Conservation (phyloP, 2,888 invertebrate genomes). For the Stramonita haemastoma region DNA sequence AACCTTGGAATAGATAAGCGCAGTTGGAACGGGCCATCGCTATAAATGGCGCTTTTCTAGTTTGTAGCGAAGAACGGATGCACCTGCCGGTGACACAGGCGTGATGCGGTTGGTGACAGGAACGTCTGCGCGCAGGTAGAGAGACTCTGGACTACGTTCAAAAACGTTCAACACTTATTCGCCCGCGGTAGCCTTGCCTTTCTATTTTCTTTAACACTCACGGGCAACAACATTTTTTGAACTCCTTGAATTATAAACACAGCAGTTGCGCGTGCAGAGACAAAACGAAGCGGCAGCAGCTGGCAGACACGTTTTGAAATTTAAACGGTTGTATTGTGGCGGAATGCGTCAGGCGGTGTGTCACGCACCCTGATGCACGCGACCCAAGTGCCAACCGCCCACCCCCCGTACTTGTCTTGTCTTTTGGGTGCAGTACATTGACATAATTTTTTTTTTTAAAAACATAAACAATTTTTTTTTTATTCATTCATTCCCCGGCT, state of each 20-base stretch:
- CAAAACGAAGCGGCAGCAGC: constrained; percentile 23
- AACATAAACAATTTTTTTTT: no score
- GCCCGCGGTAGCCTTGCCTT: neutral
- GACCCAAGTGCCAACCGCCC: neutral
- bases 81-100: constrained; percentile 36
- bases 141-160: neutral
- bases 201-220: neutral
- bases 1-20: neutral
- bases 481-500: no score
- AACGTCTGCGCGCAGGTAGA: constrained; percentile 10
- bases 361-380: neutral
- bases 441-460: no score
- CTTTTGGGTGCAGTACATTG: no score
- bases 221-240: neutral
- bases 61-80: neutral
- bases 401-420: neutral
- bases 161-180: neutral
- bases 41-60: no score
- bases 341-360: constrained; percentile 18
- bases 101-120: constrained; percentile 37
- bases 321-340: constrained; percentile 19
- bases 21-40: neutral
- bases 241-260: neutral
- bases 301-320: constrained; percentile 32
- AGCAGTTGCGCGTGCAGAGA: constrained; percentile 25